Percentiles rank a stretch among this genome's conserved stretches.
Conservation (phyloP, 2,113 vertebrate species). For the Nothoprocta pentlandii region DNA sequence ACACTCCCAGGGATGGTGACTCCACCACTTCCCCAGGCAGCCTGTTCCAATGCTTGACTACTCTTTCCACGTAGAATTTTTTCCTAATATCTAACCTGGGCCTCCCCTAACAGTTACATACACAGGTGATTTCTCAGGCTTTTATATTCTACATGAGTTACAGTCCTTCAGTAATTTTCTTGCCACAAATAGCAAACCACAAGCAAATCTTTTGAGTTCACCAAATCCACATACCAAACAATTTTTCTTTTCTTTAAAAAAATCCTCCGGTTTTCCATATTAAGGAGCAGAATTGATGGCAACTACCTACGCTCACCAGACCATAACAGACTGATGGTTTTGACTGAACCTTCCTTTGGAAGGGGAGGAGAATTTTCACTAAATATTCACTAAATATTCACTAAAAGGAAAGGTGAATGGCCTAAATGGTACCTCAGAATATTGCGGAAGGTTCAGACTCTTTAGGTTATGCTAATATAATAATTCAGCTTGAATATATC, state of each 20-base stretch:
- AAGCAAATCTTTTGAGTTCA: not conserved
- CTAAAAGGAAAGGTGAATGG: not conserved
- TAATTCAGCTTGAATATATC: not conserved
- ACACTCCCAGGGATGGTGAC: too few relatives aligned
- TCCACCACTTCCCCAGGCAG: too few relatives aligned
- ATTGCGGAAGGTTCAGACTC: not conserved
- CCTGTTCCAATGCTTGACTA: too few relatives aligned
- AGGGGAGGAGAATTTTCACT: not conserved
- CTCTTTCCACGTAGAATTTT: too few relatives aligned
- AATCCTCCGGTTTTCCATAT: not conserved
- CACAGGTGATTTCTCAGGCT: not conserved
- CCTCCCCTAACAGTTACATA: not conserved
- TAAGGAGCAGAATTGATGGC: not conserved
- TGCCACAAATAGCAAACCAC: not conserved
- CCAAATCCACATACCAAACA: not conserved
- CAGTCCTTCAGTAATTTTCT: not conserved
- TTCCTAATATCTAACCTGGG: too few relatives aligned
- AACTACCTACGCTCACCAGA: not conserved
- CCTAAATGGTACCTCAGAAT: too few relatives aligned
- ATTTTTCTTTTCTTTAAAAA: not conserved
- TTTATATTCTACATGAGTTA: slow-evolving; percentile 6
- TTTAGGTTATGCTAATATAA: not conserved
- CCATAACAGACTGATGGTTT: not conserved
- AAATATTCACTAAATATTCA: not conserved
- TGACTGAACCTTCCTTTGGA: not conserved